Evolutionary conservation across 2,797 vertebrate species (phyloP).

Genomic region (Odontamblyopus lacepedii): DNA sequence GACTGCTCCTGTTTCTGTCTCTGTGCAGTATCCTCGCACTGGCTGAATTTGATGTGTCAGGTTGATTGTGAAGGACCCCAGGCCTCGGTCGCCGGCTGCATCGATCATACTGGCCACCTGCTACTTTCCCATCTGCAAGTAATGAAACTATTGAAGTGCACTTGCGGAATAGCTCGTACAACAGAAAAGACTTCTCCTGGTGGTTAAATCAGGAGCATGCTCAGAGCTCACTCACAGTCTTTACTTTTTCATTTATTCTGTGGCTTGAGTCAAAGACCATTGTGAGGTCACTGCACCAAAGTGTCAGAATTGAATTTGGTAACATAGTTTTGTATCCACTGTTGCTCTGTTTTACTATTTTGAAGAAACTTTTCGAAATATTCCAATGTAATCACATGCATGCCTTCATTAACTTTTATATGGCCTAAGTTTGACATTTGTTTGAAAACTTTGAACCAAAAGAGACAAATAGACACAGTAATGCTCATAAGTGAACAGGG

Average conservation of each 20-base stretch:
- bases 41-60: slow-evolving; percentile 58
- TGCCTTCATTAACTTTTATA: no score
- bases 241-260: not conserved
- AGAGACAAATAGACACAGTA: not conserved
- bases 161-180: slow-evolving; percentile 16
- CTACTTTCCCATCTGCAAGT: slow-evolving; percentile 31
- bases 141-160: slow-evolving; percentile 41
- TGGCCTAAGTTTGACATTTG: not conserved
- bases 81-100: slow-evolving; percentile 15
- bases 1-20: slow-evolving; percentile 16
- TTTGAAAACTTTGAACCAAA: not conserved
- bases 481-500: no score
- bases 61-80: slow-evolving; percentile 38
- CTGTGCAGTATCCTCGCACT: not conserved
- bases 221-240: slow-evolving; percentile 3
- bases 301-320: not conserved
- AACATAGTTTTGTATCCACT: not conserved
- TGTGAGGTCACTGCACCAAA: not conserved
- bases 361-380: not conserved
- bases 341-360: not conserved
- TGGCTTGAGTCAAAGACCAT: not conserved
- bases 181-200: slow-evolving; percentile 12
- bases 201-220: slow-evolving; percentile 6
- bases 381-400: not conserved
- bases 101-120: slow-evolving; percentile 35